Evolutionary conservation across 2,113 vertebrate species (phyloP).

Genomic region (Piliocolobus tephrosceles): DNA sequence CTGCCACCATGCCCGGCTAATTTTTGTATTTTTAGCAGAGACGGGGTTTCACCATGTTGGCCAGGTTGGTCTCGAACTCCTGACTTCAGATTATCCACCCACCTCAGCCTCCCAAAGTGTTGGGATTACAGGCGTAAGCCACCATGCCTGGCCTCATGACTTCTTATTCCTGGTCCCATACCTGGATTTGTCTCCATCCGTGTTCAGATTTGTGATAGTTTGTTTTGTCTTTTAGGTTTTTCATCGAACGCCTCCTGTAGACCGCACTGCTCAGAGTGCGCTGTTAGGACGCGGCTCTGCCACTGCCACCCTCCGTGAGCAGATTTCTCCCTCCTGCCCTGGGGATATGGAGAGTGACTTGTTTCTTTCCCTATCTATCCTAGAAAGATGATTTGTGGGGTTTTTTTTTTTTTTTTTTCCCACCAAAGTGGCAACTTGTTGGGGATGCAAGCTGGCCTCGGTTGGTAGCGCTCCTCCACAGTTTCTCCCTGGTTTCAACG

Average conservation of each 20-base stretch:
- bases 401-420: constrained; percentile 8
- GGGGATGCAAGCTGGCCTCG: constrained; percentile 63
- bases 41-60: no score
- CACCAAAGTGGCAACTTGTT: constrained; percentile 80
- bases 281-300: constrained; percentile 56
- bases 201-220: background rate
- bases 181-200: constrained; percentile 48
- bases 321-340: constrained; percentile 64
- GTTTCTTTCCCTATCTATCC: constrained; percentile 34
- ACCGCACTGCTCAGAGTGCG: constrained; percentile 76
- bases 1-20: no score
- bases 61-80: no score
- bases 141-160: background rate
- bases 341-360: constrained; percentile 61
- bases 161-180: background rate
- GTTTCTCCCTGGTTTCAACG: constrained; percentile 76
- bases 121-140: no score
- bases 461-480: constrained; percentile 56
- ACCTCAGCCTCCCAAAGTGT: no score
- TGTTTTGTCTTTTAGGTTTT: background rate
- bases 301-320: constrained; percentile 72
- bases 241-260: constrained; percentile 21
- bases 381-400: background rate
- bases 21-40: no score
- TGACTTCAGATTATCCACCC: no score